Evolutionary conservation across 2,113 vertebrate genomes (phyloP).

Genomic region (Potamarius usumacintae): DNA sequence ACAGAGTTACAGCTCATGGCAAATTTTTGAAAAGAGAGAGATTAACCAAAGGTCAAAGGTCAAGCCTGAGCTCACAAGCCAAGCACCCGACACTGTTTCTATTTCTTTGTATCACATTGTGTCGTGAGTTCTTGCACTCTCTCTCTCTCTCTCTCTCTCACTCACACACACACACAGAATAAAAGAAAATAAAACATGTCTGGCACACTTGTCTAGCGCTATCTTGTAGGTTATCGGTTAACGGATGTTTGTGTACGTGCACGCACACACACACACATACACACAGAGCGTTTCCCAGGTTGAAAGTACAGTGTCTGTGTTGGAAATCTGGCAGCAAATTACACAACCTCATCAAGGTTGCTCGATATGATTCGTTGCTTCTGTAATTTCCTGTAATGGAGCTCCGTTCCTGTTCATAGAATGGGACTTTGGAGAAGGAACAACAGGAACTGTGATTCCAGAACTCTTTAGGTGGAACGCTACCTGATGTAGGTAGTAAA

Average conservation of each 20-base stretch:
- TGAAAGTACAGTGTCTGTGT: neutral
- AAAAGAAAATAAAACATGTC: neutral
- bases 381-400: neutral
- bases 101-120: conserved; percentile 46
- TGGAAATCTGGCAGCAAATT: neutral
- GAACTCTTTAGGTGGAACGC: neutral
- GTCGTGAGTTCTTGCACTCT: neutral
- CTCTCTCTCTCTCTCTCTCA: conserved; percentile 24
- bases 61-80: conserved; percentile 15
- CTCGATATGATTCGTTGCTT: neutral
- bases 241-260: neutral
- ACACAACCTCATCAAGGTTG: neutral
- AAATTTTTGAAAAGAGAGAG: conserved; percentile 29
- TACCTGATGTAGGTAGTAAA: neutral
- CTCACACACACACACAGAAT: conserved; percentile 51
- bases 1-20: neutral
- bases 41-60: conserved; percentile 37
- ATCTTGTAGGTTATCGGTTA: neutral
- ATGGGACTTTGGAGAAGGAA: neutral
- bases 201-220: neutral
- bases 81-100: neutral
- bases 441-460: neutral
- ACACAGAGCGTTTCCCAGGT: neutral
- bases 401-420: neutral
- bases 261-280: neutral